Evolutionary conservation across 2,888 invertebrate species (phyloP), one percentile per base, ranked within the genome.

Genomic region (Fissipunctia ypsillon): DNA sequence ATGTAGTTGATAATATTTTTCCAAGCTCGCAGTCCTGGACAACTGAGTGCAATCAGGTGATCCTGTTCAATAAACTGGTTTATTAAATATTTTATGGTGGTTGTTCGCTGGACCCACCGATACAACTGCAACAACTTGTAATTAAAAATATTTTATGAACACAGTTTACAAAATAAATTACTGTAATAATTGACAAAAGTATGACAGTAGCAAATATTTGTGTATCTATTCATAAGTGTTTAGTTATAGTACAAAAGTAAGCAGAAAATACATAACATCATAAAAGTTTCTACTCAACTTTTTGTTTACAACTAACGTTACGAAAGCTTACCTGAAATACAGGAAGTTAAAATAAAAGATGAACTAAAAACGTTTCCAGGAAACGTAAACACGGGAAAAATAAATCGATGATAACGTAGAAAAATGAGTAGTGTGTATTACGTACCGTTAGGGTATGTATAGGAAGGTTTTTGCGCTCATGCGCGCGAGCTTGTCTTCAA

Each of bases 21-120:
- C 88, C 88, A 67, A 86, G 87, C 86, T 87, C 88, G 78, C 84
- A 83, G 80, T 85, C 73, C 82, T 78, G 85, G 81, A 87, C 74
- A 85, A 85, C 88, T 87, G 84, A 84, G 87, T 89, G 89, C 86
- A 87, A 81, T 87, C 88, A 88, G 89, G 90, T 90, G 90, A 91
- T 92, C 92, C 90, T 90, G 92, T 91, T 91, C 89, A 91, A 91
- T 93, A 93, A 94, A 94, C 94, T 89, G 92, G 94, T 95, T 93
- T 93, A 93, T 92, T 91, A 92, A 94, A 94, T 93, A 93, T 94
- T 93, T 92, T 93, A 93, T 92, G 85, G 89, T 85, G 79, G 85
- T 84, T 89, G 88, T 81, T 84, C 78, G 87, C 80, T 85, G 87
- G 85, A 85, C 77, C 80, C 83, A 87, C 84, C 83, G 89, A 88